Evolutionary conservation across 2,797 vertebrate species (phyloP).

Genomic region (Coracias cyanogaster): DNA sequence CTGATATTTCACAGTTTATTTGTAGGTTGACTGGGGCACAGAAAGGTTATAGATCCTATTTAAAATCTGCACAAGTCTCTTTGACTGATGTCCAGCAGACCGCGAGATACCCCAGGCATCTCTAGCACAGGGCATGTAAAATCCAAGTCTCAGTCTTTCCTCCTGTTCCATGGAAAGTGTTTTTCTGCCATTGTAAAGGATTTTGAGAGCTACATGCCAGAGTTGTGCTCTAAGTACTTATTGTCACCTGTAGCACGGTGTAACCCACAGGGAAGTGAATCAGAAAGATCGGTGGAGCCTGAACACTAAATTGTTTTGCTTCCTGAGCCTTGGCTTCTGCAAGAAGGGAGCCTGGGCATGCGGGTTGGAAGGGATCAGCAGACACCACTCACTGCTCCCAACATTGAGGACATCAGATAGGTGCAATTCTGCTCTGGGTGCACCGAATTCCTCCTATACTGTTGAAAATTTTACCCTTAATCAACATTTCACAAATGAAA

Average conservation of each 20-base stretch:
- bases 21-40: neutral
- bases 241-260: accelerated
- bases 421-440: neutral
- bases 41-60: neutral
- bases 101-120: neutral
- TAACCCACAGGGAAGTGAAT: neutral
- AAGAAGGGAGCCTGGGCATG: accelerated
- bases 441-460: neutral
- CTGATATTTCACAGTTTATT: neutral
- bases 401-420: neutral
- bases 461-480: neutral
- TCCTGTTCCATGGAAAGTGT: neutral
- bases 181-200: neutral
- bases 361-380: neutral
- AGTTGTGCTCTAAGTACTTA: neutral
- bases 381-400: neutral
- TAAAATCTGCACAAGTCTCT: neutral
- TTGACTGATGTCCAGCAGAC: neutral
- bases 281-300: neutral
- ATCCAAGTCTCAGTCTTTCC: neutral
- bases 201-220: neutral
- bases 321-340: neutral
- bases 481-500: neutral
- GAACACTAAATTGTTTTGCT: neutral
- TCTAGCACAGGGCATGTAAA: accelerated